These are phyloP conservation scores for Galagoides demidoff DNA, from an alignment of 2,797 vertebrate genomes.

Conservation along the genomic window DNA sequence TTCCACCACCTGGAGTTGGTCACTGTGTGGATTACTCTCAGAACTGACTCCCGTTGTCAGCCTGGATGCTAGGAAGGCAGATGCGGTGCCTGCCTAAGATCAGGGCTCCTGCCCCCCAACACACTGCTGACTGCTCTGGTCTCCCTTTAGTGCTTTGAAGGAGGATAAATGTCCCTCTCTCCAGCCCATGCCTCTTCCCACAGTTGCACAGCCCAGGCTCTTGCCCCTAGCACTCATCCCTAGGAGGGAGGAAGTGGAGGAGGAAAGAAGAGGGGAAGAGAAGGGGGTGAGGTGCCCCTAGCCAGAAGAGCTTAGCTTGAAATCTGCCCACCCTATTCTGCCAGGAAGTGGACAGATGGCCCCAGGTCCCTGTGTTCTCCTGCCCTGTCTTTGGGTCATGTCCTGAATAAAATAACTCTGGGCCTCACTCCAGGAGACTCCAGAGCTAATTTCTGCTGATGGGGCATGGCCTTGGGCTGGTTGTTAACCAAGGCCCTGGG, in stretches of 20 bases:
- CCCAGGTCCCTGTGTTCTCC: background rate
- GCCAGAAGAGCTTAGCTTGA: background rate
- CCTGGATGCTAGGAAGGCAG: background rate
- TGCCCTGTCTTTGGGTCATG: background rate
- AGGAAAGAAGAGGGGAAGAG: background rate
- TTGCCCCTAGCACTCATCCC: too few species aligned
- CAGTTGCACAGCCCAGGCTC: background rate
- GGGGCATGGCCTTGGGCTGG: background rate
- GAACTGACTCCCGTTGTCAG: background rate
- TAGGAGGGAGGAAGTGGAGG: too few species aligned
- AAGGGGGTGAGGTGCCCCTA: background rate
- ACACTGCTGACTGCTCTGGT: background rate
- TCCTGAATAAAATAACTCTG: constrained; percentile 1
- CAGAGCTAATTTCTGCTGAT: background rate
- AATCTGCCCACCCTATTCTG: background rate
- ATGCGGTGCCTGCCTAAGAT: background rate
- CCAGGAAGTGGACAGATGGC: background rate
- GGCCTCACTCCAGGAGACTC: background rate
- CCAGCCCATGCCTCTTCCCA: background rate
- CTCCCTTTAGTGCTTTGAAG: background rate
- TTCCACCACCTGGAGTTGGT: rapidly evolving
- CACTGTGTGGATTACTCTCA: background rate
- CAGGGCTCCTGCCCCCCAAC: background rate
- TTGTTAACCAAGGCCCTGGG: background rate
- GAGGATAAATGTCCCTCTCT: background rate